Evolutionary conservation across 2,113 vertebrate species (phyloP), one percentile per base, ranked within the genome.

Genomic region (Onychostruthus taczanowskii): DNA sequence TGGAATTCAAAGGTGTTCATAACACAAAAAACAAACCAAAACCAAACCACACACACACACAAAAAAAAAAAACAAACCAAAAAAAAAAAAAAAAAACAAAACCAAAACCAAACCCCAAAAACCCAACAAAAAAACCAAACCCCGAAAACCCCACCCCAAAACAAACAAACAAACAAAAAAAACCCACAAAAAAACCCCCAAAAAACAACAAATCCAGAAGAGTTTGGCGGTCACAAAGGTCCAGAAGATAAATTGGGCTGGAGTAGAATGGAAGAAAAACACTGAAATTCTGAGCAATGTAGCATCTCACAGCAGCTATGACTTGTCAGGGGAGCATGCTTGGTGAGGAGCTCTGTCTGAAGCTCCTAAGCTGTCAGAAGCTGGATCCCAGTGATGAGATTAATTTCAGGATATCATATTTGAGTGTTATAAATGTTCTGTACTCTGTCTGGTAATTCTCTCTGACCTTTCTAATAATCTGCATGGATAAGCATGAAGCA

Each of bases 241-340:
- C 35, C 1, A 2, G 49, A 39, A 55, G 58, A 28, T 47, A 16
- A 18, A 28, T 8, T 1, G 10, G 23, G 10, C 27, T 47, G 52
- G 78, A 69, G 43, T 1, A 26, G 41, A 41, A 37, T 31, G 53
- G 30, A 61, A 69, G 20, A 33, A 49, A 41, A 76, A 6, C 27
- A 10, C n/a, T 49, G 12, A 3, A 44, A 75, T 47, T 5, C 5
- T 31, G 16, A 72, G 28, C n/a, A 55, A 12, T 8, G 8, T 5
- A 63, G 46, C 49, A 43, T 77, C 84, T 64, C 19, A 17, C 13
- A 89, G 61, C 56, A 86, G 63, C 80, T 89, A 0, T 4, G 10
- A 27, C 58, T 43, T 44, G 37, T 44, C 61, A 19, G 1, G 0
- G 39, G 35, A 72, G 27, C 23, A 19, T 0, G 0, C 30, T 17